phyloP scores from a whole-genome alignment of 2,113 vertebrate genomes.

The Laticauda laticaudata region DNA sequence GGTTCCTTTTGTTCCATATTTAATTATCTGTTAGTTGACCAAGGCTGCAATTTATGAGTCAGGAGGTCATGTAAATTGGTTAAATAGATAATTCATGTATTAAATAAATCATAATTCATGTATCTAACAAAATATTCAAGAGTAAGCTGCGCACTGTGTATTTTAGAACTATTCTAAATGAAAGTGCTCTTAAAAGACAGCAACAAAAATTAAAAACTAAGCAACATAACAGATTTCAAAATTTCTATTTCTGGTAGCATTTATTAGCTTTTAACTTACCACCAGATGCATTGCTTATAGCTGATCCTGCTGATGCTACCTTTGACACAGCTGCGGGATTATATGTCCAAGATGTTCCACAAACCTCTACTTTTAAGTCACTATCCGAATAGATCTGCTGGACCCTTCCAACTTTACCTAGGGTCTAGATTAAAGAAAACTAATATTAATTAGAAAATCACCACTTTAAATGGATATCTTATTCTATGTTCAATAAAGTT shows the following conservation, averaged over 20 bases:
- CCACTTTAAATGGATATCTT: background rate
- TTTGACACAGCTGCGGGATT: slow-evolving; percentile 98
- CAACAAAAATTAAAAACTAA: background rate
- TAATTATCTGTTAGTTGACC: background rate
- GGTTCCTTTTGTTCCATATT: background rate
- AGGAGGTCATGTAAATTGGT: background rate
- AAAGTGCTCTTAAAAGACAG: background rate
- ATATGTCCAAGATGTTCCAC: slow-evolving; percentile 98
- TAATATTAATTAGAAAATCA: background rate
- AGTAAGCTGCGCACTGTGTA: background rate
- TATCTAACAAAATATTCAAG: background rate
- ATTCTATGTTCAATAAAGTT: background rate
- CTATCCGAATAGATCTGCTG: slow-evolving; percentile 99
- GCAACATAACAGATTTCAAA: background rate
- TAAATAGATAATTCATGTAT: background rate
- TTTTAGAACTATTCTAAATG: background rate
- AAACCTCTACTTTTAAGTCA: slow-evolving; percentile 98
- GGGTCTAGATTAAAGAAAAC: slow-evolving; percentile 77
- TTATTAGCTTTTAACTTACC: slow-evolving; percentile 72
- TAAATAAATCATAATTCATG: background rate
- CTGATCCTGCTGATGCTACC: slow-evolving; percentile 93
- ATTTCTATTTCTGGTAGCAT: background rate
- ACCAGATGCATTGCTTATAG: slow-evolving; percentile 96
- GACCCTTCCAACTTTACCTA: slow-evolving; percentile 97
- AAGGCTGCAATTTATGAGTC: background rate